A percentile compares a stretch with the other conserved stretches of the same genome.
Conservation (phyloP, 2,113 vertebrate genomes). For the Protobothrops flavoviridis region DNA sequence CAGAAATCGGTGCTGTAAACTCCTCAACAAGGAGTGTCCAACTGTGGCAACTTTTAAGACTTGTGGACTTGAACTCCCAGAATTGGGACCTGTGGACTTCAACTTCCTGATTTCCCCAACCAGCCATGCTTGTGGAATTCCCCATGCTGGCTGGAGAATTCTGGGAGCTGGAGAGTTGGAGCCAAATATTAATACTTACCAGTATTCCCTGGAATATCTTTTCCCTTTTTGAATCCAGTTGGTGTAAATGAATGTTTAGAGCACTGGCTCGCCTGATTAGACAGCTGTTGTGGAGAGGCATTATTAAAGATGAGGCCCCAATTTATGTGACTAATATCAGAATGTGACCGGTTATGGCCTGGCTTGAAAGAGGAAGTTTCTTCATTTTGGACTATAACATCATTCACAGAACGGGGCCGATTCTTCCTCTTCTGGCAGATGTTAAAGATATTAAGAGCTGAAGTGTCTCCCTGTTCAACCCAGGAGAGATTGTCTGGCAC, state of each 20-base stretch:
- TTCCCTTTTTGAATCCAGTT: slow-evolving; percentile 72
- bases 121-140: not conserved
- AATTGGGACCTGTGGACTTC: not conserved
- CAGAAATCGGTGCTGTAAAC: not conserved
- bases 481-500: slow-evolving; percentile 78
- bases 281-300: slow-evolving; percentile 57
- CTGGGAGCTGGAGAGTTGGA: not conserved
- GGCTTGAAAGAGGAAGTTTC: slow-evolving; percentile 82
- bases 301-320: slow-evolving; percentile 68
- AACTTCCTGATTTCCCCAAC: not conserved
- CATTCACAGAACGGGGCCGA: slow-evolving; percentile 90
- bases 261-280: slow-evolving; percentile 56
- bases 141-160: not conserved
- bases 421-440: slow-evolving; percentile 84
- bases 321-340: slow-evolving; percentile 76
- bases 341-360: slow-evolving; percentile 88
- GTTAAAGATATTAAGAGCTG: slow-evolving; percentile 78
- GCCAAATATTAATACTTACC: slow-evolving; percentile 71
- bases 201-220: slow-evolving; percentile 81
- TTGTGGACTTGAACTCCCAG: not conserved
- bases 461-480: slow-evolving; percentile 73
- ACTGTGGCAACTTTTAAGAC: not conserved
- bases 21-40: not conserved
- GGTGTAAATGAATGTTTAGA: slow-evolving; percentile 72
- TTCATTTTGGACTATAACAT: slow-evolving; percentile 81